Base-by-base conservation (phyloP, 2,797 vertebrate species). In the Orestias chungarensis region DNA sequence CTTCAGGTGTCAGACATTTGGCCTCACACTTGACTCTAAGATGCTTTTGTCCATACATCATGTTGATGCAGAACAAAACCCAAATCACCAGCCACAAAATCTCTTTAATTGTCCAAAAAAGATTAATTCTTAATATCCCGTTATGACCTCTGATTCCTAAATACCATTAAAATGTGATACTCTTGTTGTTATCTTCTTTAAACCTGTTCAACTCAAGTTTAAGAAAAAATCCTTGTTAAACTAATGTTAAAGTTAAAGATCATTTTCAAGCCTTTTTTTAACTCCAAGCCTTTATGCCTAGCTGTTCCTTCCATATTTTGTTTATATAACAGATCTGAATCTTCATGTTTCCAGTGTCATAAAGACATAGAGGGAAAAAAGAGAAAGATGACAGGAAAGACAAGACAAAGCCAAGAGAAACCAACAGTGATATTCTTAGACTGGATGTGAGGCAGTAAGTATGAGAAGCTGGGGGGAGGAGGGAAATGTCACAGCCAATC, bases 401-500 rank as follows among this genome's bases (percentile, higher is more conserved):
- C 82, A 78, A 86, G 81, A 85, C 79, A 84, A 88, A 85, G 85
- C 75, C 68, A 17, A 81, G 74, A 84, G 74, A 87, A 92, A 92
- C 90, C 68, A 78, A 92, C 92, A 89, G 83, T 90, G 89, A 92
- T 93, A 92, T 93, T 92, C 89, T 91, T 88, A 82, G 91, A 90
- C 83, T 85, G 86, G 78, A 90, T 89, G 84, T 92, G 86, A 90
- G 86, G 90, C 57, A 42, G 74, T 77, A 83, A 86, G 85, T 78
- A 82, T 80, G 89, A 83, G 86, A 70, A 57, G 72, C 59, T 64
- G 71, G 62, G 46, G 67, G 66, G 50, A 72, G 90, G 87, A 86
- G 84, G 79, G 84, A 92, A 93, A 94, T 94, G 93, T 94, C 94
- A 94, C 82, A 70, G 89, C 85, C 91, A 85, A 90, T 87, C 86